Evolutionary conservation across 2,888 invertebrate species (phyloP).

Genomic region (Osedax fenrisi): DNA sequence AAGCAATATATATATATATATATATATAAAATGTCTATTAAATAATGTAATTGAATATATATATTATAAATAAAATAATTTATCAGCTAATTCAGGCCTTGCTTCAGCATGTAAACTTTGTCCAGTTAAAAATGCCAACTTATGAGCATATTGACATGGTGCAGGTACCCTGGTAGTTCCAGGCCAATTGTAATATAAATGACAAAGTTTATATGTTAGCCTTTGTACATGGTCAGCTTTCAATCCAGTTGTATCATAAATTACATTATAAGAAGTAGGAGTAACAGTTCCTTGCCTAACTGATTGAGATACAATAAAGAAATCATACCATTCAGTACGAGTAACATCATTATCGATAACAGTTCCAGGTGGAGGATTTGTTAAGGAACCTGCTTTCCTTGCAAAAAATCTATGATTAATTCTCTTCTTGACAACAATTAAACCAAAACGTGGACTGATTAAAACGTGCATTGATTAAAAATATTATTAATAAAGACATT

Average conservation of each 20-base stretch:
- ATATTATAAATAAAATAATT: slow-evolving; percentile 46
- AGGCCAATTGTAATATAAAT: slow-evolving; percentile 85
- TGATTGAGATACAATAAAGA: slow-evolving; percentile 74
- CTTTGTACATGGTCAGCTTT: slow-evolving; percentile 66
- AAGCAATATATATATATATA: no score
- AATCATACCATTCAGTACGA: slow-evolving; percentile 61
- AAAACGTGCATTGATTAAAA: no score
- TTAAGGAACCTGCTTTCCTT: slow-evolving; percentile 33
- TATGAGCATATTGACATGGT: slow-evolving; percentile 91
- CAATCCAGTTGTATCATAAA: slow-evolving; percentile 63
- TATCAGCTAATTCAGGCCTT: slow-evolving; percentile 40
- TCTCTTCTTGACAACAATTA: slow-evolving; percentile 78
- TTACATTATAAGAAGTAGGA: slow-evolving; percentile 77
- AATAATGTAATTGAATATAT: no score
- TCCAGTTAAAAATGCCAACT: slow-evolving; percentile 73
- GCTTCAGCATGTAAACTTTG: slow-evolving; percentile 61
- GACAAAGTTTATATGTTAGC: slow-evolving; percentile 71
- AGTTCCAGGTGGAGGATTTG: slow-evolving; percentile 69
- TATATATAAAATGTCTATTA: no score
- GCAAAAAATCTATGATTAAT: slow-evolving; percentile 71
- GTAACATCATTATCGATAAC: slow-evolving; percentile 76
- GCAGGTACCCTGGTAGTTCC: no score
- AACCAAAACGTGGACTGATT: slow-evolving; percentile 62
- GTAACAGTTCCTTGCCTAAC: slow-evolving; percentile 78
- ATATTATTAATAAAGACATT: no score